Evolutionary conservation across 2,797 vertebrate genomes (phyloP).

Genomic region (Tamandua tetradactyla): DNA sequence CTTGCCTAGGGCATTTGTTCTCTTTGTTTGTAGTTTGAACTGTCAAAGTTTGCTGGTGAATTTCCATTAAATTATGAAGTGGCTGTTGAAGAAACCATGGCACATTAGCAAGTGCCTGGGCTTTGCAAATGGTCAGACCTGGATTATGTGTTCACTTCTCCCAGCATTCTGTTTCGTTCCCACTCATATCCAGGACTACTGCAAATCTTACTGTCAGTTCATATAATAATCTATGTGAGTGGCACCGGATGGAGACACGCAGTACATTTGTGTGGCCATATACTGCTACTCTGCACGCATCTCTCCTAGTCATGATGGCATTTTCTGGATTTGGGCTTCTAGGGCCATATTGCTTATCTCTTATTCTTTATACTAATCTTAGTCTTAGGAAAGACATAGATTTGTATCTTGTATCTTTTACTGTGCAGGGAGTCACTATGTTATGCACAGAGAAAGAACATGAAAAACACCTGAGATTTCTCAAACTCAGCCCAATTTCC

Average conservation of each 20-base stretch:
- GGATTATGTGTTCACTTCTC: background rate
- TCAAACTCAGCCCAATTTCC: background rate
- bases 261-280: fast-evolving
- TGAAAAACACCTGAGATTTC: background rate
- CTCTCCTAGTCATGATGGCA: background rate
- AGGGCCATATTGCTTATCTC: background rate
- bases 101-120: background rate
- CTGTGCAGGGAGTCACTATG: background rate
- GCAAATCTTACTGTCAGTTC: background rate
- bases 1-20: background rate
- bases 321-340: background rate
- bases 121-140: background rate
- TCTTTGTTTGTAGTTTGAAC: background rate
- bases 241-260: no score
- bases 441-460: background rate
- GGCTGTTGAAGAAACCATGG: background rate
- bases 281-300: background rate
- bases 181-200: background rate
- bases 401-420: background rate
- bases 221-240: background rate
- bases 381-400: background rate
- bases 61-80: background rate
- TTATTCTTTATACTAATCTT: background rate
- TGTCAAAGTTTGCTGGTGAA: background rate
- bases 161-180: background rate